Conservation (phyloP, 2,113 vertebrate genomes). For the Osmerus mordax region DNA sequence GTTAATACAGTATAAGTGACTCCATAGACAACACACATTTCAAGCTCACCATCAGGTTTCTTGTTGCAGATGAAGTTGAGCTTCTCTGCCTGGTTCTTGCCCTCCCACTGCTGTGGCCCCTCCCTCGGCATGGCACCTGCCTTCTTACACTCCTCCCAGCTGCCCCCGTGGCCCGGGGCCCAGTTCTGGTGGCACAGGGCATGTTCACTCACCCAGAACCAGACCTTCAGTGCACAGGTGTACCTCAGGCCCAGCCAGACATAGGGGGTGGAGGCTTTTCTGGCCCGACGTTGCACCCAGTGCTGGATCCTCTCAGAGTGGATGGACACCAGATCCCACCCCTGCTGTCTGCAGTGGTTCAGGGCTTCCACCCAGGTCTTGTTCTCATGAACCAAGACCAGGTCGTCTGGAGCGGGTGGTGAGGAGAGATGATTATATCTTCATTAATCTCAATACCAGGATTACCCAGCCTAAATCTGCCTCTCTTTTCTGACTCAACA, state of each 20-base stretch:
- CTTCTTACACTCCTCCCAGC: not conserved
- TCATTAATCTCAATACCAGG: too few relatives aligned
- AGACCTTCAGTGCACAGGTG: constrained; percentile 6
- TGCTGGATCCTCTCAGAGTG: not conserved
- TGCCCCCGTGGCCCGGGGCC: not conserved
- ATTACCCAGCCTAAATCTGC: too few relatives aligned
- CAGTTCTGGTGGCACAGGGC: not conserved
- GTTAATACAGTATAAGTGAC: too few relatives aligned
- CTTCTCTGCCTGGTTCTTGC: too few relatives aligned
- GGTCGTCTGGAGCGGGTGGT: not conserved
- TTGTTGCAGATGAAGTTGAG: too few relatives aligned
- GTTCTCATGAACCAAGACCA: constrained; percentile 7
- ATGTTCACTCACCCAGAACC: constrained; percentile 11
- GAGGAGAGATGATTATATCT: too few relatives aligned
- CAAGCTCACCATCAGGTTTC: too few relatives aligned
- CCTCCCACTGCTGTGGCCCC: not conserved
- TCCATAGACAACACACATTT: too few relatives aligned
- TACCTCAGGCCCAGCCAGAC: constrained; percentile 14
- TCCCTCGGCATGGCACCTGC: not conserved
- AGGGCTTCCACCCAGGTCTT: not conserved
- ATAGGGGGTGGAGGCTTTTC: not conserved
- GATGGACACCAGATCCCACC: constrained; percentile 2
- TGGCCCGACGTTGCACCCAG: not conserved
- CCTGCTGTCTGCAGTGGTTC: not conserved
- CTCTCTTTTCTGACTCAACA: too few relatives aligned